Conservation (phyloP, 2,888 invertebrate genomes). For the Drosophila setosimentum region DNA sequence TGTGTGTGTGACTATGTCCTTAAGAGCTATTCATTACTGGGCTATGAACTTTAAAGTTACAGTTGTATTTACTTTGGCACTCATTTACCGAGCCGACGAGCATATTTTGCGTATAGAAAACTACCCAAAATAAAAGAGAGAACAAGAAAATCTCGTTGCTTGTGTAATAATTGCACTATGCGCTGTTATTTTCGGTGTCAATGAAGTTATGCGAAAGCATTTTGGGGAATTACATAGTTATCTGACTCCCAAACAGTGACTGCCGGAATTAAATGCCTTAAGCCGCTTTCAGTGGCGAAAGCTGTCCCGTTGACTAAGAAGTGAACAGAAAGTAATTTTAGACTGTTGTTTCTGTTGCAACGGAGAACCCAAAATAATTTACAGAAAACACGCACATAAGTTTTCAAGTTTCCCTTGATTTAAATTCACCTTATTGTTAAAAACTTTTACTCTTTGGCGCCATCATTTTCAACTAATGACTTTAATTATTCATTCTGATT, state of each 20-base stretch:
- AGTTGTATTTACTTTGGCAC: slow-evolving; percentile 58
- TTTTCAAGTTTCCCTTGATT: not conserved
- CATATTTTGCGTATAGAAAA: slow-evolving; percentile 7
- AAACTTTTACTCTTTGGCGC: not conserved
- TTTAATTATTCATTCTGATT: not conserved
- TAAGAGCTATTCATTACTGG: slow-evolving; percentile 70
- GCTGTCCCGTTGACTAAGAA: not conserved
- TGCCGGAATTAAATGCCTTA: not conserved
- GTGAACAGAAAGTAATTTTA: not conserved
- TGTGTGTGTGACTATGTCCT: slow-evolving; percentile 40
- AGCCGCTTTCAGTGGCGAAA: not conserved
- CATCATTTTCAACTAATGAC: not conserved
- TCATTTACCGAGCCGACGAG: slow-evolving; percentile 13
- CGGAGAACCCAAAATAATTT: not conserved
- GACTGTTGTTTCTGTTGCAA: not conserved
- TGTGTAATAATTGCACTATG: slow-evolving; percentile 73
- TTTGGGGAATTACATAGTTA: not conserved
- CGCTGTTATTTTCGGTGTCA: slow-evolving; percentile 71
- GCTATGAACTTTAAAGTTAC: slow-evolving; percentile 66
- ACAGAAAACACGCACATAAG: not conserved
- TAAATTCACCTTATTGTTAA: not conserved
- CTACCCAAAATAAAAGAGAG: slow-evolving; percentile 17
- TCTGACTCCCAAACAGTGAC: not conserved
- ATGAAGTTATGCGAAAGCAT: slow-evolving; percentile 5
- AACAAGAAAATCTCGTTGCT: slow-evolving; percentile 65